Conservation (phyloP, 2,113 vertebrate genomes). For the Centropristis striata region DNA sequence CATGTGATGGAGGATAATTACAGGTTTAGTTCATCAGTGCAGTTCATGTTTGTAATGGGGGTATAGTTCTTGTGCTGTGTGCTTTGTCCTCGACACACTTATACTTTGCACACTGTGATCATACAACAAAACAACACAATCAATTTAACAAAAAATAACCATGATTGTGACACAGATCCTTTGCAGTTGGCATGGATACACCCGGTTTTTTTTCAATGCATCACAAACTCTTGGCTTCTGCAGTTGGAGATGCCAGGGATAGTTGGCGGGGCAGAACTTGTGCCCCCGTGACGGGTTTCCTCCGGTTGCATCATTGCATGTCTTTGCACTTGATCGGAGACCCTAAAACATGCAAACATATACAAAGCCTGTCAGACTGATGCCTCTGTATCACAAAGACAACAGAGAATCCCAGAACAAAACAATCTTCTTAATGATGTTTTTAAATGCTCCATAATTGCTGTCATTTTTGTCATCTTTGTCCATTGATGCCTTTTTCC, state of each 20-base stretch:
- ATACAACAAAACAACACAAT: background rate
- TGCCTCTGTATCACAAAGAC: slow-evolving; percentile 10
- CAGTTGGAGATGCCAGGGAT: slow-evolving; percentile 44
- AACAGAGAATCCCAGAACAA: slow-evolving; percentile 11
- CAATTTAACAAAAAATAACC: background rate
- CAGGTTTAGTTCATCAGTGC: background rate
- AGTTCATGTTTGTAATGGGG: background rate
- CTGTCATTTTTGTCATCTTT: slow-evolving; percentile 37
- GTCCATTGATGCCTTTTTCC: slow-evolving; percentile 4
- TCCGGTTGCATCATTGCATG: slow-evolving; percentile 74
- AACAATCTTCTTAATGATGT: slow-evolving; percentile 34
- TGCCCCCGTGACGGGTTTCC: slow-evolving; percentile 62
- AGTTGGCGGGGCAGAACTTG: slow-evolving; percentile 37
- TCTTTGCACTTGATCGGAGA: slow-evolving; percentile 51
- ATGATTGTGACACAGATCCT: background rate
- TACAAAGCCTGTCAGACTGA: slow-evolving; percentile 22
- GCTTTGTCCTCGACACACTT: background rate
- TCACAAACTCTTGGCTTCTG: slow-evolving; percentile 13
- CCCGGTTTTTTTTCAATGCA: background rate
- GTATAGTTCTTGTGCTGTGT: background rate
- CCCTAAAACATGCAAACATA: slow-evolving; percentile 60
- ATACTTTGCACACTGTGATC: background rate
- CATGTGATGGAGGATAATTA: slow-evolving; percentile 29
- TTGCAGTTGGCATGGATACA: slow-evolving; percentile 22
- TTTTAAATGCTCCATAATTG: slow-evolving; percentile 43